Evolutionary conservation across 1,140 invertebrate species (phyloP).

Genomic region (Archivesica marissinica): DNA sequence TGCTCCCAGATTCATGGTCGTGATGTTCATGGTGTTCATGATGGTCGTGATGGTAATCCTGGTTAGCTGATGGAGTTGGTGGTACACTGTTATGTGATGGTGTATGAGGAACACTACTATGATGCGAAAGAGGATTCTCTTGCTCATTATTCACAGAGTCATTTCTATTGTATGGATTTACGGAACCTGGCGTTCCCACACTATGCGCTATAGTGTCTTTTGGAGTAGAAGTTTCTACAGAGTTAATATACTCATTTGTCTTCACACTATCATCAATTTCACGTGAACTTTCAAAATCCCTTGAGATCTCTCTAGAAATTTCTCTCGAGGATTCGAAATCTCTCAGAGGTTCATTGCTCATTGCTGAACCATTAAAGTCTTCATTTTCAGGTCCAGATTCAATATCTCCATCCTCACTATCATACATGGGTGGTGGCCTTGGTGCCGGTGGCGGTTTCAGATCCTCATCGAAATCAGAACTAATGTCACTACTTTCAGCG

Average conservation of each 20-base stretch:
- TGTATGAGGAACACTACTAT: constrained; percentile 66
- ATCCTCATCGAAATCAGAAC: constrained; percentile 73
- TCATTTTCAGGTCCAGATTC: constrained; percentile 72
- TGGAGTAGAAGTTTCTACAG: constrained; percentile 58
- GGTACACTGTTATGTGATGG: constrained; percentile 61
- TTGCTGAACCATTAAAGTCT: constrained; percentile 61
- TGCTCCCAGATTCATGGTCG: constrained; percentile 53
- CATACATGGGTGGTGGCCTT: constrained; percentile 70
- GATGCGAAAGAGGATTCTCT: constrained; percentile 55
- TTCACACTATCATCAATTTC: constrained; percentile 64
- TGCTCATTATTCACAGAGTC: constrained; percentile 59
- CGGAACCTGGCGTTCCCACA: constrained; percentile 53
- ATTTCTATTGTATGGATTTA: constrained; percentile 59
- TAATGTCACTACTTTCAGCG: constrained; percentile 70
- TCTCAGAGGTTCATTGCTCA: constrained; percentile 65
- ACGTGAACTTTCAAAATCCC: constrained; percentile 62
- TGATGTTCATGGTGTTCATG: no score
- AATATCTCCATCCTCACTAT: constrained; percentile 73
- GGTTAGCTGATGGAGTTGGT: constrained; percentile 49
- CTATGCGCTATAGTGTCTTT: constrained; percentile 48
- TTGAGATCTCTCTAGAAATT: constrained; percentile 63
- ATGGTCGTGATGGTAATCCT: no score
- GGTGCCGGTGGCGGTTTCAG: constrained; percentile 71
- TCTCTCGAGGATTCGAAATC: constrained; percentile 72
- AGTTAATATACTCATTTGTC: constrained; percentile 58